phyloP scores from a whole-genome alignment of 2,888 invertebrate genomes.

The Leptodirus hochenwartii region DNA sequence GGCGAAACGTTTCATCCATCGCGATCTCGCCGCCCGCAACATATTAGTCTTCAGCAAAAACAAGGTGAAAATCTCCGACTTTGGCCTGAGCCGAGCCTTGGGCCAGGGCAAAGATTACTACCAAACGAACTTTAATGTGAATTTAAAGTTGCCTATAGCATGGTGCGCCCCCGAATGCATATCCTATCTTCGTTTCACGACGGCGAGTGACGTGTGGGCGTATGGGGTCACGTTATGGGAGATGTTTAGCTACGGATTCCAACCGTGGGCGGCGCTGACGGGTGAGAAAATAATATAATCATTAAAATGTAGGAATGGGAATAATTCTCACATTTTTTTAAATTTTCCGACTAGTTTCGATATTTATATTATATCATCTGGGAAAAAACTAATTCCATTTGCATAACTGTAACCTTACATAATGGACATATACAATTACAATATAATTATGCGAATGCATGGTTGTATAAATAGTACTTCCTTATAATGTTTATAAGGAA shows the following conservation, averaged over 20 bases:
- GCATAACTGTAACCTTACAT: too few species aligned
- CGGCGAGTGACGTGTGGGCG: conserved; percentile 96
- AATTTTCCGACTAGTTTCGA: too few species aligned
- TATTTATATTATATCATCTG: too few species aligned
- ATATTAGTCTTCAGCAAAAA: conserved; percentile 93
- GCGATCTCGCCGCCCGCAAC: conserved; percentile 94
- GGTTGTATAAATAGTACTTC: too few species aligned
- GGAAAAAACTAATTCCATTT: too few species aligned
- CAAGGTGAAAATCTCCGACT: conserved; percentile 96
- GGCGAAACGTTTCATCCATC: conserved; percentile 87
- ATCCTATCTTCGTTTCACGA: conserved; percentile 86
- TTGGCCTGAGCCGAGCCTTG: conserved; percentile 85
- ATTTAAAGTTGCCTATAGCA: conserved; percentile 91
- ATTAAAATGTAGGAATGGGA: too few species aligned
- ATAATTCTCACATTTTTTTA: too few species aligned
- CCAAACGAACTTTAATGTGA: conserved; percentile 94
- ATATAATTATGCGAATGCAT: too few species aligned
- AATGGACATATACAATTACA: too few species aligned
- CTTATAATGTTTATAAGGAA: too few species aligned
- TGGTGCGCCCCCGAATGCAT: conserved; percentile 99
- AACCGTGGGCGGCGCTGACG: conserved; percentile 92
- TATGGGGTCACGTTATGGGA: conserved; percentile 97
- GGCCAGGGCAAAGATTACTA: conserved; percentile 98
- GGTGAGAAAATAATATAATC: conserved; percentile 62
- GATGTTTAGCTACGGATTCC: conserved; percentile 97